Evolutionary conservation across 2,888 invertebrate species (phyloP), one percentile per base, ranked within the genome.

Genomic region (Nephrotoma flavescens): DNA sequence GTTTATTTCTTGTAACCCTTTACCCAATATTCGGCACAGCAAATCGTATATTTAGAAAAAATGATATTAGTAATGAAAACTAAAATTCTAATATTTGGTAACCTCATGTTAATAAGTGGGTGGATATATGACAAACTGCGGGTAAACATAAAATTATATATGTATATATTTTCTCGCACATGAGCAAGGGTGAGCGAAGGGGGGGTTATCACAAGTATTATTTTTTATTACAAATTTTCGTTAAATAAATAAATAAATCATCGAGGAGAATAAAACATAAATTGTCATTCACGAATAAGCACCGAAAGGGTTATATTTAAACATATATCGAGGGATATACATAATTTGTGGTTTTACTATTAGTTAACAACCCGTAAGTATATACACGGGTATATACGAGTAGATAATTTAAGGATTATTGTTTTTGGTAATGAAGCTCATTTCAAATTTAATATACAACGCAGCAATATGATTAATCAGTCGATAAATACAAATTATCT

Each of bases 261-360:
- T 84, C 71, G 71, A 71, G 71, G 71, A 71, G 71, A 31, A 71
- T 42, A 42, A 84, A 84, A 84, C n/a, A 84, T 42, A 42, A 42
- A 84, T 84, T 84, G 84, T 84, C 84, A 71, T 84, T 41, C 84
- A 84, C 84, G 84, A 84, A 84, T 84, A 84, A 84, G 42, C 84
- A 84, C 84, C 84, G 42, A 84, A 84, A 84, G 84, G 84, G 84
- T 84, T 84, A 83, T 84, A 84, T 84, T 6, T 84, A 31, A 31
- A 31, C 6, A 71, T 7, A 71, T 71, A 71, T 71, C 31, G 31
- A 71, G 19, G 71, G 7, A 57, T 71, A 31, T 71, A 71, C 71
- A 71, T 71, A 84, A 84, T 84, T 84, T 84, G 84, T 84, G 84
- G 84, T 84, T 84, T 84, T 84, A 84, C 42, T 84, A 84, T 84